Evolutionary conservation across 1,140 invertebrate species (phyloP).

Genomic region (Nylanderia fulva): DNA sequence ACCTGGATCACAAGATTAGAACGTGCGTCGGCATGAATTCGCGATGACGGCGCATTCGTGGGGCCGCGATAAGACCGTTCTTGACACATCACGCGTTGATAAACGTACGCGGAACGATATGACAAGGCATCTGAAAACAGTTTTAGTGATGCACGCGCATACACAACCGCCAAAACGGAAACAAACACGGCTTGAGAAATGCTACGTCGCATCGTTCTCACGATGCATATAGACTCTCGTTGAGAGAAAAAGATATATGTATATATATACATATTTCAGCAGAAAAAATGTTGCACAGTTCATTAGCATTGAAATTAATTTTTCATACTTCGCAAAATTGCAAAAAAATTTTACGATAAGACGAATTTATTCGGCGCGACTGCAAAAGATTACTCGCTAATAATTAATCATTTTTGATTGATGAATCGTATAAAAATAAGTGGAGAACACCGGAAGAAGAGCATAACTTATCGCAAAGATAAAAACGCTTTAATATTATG

Average conservation of each 20-base stretch:
- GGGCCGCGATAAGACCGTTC: constrained; percentile 57
- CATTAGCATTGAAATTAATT: no score
- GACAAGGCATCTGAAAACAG: constrained; percentile 66
- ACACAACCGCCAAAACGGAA: constrained; percentile 54
- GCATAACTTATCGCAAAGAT: background rate
- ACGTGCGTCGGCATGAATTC: constrained; percentile 7
- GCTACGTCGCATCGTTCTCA: background rate
- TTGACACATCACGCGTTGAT: constrained; percentile 61
- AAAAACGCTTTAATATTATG: background rate
- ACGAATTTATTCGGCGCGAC: background rate
- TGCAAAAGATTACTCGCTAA: background rate
- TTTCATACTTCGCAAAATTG: no score
- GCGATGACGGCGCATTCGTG: constrained; percentile 21
- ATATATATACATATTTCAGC: background rate
- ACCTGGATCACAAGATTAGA: constrained; percentile 7
- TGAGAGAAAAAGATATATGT: background rate
- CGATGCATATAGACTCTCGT: background rate
- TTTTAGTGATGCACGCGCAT: constrained; percentile 1
- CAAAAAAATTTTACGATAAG: no score
- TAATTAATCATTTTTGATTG: background rate
- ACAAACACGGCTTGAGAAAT: constrained; percentile 44
- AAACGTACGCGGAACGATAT: constrained; percentile 57
- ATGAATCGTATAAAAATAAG: background rate
- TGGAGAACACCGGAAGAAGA: background rate
- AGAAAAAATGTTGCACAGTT: background rate